phyloP scores from a whole-genome alignment of 2,888 invertebrate genomes.

The Leucoptera coffeella region DNA sequence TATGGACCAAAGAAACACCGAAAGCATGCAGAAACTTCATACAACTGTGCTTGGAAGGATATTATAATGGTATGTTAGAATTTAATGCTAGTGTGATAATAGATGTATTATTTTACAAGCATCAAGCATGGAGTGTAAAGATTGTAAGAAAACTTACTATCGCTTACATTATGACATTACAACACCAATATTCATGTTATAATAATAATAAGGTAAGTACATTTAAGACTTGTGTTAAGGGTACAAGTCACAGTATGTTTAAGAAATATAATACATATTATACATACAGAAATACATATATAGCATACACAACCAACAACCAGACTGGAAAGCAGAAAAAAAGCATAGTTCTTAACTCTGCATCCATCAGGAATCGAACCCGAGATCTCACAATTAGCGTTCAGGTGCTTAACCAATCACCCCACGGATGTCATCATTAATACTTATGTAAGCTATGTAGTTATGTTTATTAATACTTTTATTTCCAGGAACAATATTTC shows the following conservation, averaged over 20 bases:
- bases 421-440: not conserved
- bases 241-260: no score
- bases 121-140: no score
- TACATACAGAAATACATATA: no score
- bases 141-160: not conserved
- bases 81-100: not conserved
- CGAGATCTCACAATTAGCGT: no score
- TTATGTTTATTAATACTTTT: no score
- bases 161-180: not conserved
- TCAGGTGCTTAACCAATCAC: no score
- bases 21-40: constrained; percentile 91
- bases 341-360: no score
- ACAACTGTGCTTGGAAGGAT: constrained; percentile 93
- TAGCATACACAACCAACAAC: no score
- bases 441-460: not conserved
- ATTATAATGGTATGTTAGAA: constrained; percentile 66
- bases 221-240: not conserved
- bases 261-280: no score
- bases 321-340: no score
- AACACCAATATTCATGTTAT: not conserved
- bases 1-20: constrained; percentile 96
- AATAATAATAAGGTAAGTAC: not conserved
- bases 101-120: no score
- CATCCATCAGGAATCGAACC: no score
- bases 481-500: constrained; percentile 74